Evolutionary conservation across 1,140 invertebrate genomes (phyloP).

Genomic region (Phymorhynchus buccinoides): DNA sequence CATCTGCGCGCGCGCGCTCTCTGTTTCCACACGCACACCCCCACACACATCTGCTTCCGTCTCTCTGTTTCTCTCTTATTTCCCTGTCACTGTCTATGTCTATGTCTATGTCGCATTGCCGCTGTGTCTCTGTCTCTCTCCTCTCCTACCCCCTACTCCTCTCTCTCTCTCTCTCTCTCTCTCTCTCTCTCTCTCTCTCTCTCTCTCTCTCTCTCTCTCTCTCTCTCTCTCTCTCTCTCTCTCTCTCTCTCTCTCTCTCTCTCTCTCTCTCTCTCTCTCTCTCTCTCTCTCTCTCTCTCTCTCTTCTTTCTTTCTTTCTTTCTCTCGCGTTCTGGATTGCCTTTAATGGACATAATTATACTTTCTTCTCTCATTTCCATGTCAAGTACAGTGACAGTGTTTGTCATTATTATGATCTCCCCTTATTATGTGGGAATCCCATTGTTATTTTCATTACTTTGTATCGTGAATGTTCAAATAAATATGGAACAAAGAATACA

Average conservation of each 20-base stretch:
- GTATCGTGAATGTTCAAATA: no score
- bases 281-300: neutral
- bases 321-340: no score
- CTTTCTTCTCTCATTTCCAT: no score
- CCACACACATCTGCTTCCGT: neutral
- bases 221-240: neutral
- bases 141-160: no score
- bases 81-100: neutral
- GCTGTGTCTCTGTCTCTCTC: neutral
- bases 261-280: neutral
- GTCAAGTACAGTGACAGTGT: no score
- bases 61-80: neutral
- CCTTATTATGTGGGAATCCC: no score
- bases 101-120: neutral
- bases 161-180: neutral
- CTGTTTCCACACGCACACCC: conserved; percentile 2
- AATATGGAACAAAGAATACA: no score
- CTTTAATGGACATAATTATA: no score
- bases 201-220: neutral
- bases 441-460: no score
- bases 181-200: no score
- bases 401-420: no score
- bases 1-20: neutral
- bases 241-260: neutral
- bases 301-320: neutral